phyloP scores from a whole-genome alignment of 2,113 vertebrate species.

The Herpailurus yagouaroundi region DNA sequence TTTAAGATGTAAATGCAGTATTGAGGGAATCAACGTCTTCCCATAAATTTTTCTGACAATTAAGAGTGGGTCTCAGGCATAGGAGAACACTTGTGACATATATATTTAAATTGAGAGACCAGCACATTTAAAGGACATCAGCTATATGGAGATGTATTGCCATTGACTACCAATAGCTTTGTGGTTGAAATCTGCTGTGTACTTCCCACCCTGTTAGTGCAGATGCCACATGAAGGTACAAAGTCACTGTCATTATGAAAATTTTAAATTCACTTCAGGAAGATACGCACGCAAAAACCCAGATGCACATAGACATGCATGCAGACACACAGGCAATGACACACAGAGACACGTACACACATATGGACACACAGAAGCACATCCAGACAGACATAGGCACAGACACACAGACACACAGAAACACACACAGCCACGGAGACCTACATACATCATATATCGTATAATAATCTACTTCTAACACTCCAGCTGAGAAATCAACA shows the following conservation, averaged over 20 bases:
- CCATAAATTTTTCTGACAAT: neutral
- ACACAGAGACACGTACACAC: neutral
- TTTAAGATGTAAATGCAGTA: neutral
- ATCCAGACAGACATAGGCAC: too few relatives aligned
- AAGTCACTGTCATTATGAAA: neutral
- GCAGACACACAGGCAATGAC: neutral
- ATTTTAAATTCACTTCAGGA: neutral
- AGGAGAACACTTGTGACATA: neutral
- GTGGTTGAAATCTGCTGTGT: neutral
- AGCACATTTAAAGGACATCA: neutral
- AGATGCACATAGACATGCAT: neutral
- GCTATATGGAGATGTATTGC: neutral
- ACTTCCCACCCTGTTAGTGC: fast-evolving
- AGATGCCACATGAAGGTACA: too few relatives aligned
- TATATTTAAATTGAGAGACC: neutral
- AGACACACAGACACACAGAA: neutral
- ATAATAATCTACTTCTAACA: neutral
- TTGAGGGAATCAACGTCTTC: neutral
- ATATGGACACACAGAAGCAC: too few relatives aligned
- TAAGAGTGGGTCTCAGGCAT: neutral
- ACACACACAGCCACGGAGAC: too few relatives aligned
- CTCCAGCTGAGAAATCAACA: neutral
- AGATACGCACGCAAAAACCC: neutral
- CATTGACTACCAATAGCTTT: neutral
- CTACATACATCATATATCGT: neutral